Conservation (phyloP, 2,113 vertebrate genomes). For the Cottus gobio region DNA sequence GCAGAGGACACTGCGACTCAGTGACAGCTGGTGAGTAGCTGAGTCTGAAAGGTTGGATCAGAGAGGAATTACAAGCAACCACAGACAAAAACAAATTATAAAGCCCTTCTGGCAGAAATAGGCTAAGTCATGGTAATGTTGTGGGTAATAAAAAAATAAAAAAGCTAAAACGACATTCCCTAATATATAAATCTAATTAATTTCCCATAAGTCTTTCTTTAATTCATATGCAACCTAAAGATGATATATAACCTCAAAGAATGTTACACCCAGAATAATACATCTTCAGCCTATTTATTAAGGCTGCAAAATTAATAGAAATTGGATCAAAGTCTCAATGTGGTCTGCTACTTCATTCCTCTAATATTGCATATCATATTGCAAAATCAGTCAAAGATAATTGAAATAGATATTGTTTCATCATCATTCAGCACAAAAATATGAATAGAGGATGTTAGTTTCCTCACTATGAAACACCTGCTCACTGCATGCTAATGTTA, state of each 20-base stretch:
- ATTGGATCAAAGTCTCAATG: not conserved
- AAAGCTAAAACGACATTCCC: not conserved
- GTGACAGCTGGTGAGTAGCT: conserved; percentile 72
- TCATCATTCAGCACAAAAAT: not conserved
- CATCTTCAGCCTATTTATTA: not conserved
- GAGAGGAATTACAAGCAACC: conserved; percentile 44
- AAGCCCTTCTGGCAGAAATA: conserved; percentile 1
- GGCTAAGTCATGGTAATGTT: not conserved
- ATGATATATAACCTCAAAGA: not conserved
- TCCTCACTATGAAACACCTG: not conserved
- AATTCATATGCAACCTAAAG: not conserved
- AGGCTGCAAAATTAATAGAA: not conserved
- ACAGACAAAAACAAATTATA: conserved; percentile 24
- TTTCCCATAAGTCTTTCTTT: not conserved
- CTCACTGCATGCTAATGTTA: not conserved
- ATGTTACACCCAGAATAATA: not conserved
- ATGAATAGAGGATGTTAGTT: not conserved
- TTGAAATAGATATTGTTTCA: not conserved
- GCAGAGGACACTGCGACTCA: conserved; percentile 56
- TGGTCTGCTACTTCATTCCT: not conserved
- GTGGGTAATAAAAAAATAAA: not conserved
- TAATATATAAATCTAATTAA: not conserved
- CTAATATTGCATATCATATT: not conserved
- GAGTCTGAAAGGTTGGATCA: conserved; percentile 52
- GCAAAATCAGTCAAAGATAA: not conserved